These are phyloP conservation scores for Nylanderia fulva DNA, from an alignment of 1,140 invertebrate species.

Conservation along the genomic window DNA sequence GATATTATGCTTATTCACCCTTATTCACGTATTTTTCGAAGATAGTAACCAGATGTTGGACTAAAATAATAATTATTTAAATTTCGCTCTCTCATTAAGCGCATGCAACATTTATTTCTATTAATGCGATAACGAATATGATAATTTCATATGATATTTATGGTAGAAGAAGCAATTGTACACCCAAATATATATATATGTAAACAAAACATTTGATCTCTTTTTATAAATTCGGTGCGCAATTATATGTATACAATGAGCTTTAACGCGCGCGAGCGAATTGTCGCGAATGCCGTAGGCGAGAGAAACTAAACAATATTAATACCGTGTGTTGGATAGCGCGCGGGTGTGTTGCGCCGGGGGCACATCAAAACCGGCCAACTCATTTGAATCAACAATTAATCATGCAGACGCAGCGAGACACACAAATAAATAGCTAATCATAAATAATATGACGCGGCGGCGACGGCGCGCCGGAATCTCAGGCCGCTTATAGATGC, in stretches of 20 bases:
- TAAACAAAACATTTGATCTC: background rate
- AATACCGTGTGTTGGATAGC: slow-evolving; percentile 5
- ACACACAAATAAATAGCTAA: slow-evolving; percentile 34
- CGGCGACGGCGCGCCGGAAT: background rate
- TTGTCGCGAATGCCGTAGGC: background rate
- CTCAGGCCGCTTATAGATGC: background rate
- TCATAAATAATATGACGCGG: slow-evolving; percentile 28
- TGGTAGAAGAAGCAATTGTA: too few relatives aligned
- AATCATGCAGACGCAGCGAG: slow-evolving; percentile 2
- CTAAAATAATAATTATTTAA: background rate
- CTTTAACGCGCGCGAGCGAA: slow-evolving; percentile 6
- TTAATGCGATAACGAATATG: background rate
- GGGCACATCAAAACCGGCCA: background rate
- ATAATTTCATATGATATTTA: too few relatives aligned
- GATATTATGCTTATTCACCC: background rate
- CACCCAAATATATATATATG: background rate
- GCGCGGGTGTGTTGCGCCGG: background rate
- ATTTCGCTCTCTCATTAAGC: background rate
- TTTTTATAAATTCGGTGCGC: background rate
- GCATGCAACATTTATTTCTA: background rate
- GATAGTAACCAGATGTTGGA: background rate
- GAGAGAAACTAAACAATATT: slow-evolving; percentile 11
- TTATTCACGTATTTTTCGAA: background rate
- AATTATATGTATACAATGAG: slow-evolving; percentile 12
- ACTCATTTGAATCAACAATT: slow-evolving; percentile 38